A percentile compares a stretch with the other conserved stretches of the same genome.
These are phyloP conservation scores for Ranitomeya imitator DNA, from an alignment of 2,113 vertebrate genomes.

Conservation along the genomic window DNA sequence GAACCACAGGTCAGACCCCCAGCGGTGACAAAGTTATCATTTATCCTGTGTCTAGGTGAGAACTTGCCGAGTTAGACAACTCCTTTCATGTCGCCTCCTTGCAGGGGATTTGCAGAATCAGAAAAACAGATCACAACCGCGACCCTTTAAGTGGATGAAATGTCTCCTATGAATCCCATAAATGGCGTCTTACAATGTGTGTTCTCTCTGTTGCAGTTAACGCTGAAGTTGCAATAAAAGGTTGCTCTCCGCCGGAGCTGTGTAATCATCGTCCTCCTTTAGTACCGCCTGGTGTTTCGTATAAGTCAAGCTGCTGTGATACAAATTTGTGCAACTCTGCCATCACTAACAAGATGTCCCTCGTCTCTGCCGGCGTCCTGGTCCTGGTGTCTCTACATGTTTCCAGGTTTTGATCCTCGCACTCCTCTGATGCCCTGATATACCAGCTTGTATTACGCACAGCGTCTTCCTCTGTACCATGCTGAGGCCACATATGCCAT, in stretches of 20 bases:
- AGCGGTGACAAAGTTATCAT: too few species aligned
- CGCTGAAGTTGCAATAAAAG: neutral
- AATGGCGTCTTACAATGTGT: neutral
- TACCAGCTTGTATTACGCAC: neutral
- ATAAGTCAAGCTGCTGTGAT: neutral
- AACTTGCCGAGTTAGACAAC: too few species aligned
- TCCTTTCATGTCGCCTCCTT: too few species aligned
- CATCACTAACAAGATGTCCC: neutral
- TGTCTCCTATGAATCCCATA: too few species aligned
- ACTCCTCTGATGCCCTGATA: neutral
- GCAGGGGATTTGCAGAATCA: too few species aligned
- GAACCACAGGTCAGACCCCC: too few species aligned
- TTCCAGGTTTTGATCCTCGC: neutral
- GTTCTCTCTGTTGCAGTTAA: neutral
- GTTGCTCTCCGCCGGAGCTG: neutral
- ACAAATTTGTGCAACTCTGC: constrained; percentile 32
- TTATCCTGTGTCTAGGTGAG: too few species aligned
- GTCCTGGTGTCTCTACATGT: neutral
- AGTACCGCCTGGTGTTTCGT: neutral
- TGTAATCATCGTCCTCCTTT: neutral
- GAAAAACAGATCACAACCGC: too few species aligned
- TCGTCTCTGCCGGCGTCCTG: neutral
- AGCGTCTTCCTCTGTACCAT: too few species aligned
- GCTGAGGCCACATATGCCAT: neutral
- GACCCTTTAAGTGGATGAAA: too few species aligned